These are phyloP conservation scores for Galaxea fascicularis DNA, from an alignment of 92 coral and sea anemone species.

Conservation along the genomic window DNA sequence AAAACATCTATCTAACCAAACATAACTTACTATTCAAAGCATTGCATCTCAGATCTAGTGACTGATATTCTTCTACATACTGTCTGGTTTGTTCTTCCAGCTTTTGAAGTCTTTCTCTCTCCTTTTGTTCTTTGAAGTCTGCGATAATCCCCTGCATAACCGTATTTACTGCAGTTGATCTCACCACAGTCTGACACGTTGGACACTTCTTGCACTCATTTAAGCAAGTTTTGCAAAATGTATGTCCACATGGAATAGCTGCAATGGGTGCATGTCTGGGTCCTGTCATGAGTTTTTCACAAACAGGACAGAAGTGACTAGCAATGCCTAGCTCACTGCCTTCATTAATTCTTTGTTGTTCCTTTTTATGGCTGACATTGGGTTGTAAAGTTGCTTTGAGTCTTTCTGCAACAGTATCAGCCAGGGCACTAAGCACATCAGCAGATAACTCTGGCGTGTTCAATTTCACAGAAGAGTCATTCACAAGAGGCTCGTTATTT, in stretches of 20 bases:
- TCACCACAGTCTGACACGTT: conserved; percentile 80
- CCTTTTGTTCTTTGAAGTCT: conserved; percentile 84
- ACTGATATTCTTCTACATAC: conserved; percentile 96
- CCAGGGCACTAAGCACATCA: conserved; percentile 85
- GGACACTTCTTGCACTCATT: conserved; percentile 91
- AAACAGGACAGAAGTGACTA: conserved; percentile 85
- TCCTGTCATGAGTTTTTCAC: conserved; percentile 87
- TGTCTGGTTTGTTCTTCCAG: conserved; percentile 96
- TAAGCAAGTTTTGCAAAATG: conserved; percentile 88
- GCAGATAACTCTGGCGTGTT: conserved; percentile 53
- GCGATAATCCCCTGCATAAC: conserved; percentile 89
- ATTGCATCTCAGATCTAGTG: conserved; percentile 83
- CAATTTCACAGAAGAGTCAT: conserved; percentile 16
- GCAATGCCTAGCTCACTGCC: conserved; percentile 76
- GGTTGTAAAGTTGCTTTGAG: conserved; percentile 64
- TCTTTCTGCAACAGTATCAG: conserved; percentile 87
- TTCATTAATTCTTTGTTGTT: conserved; percentile 13
- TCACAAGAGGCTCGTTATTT: neutral
- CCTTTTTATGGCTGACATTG: conserved; percentile 31
- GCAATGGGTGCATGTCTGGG: conserved; percentile 92
- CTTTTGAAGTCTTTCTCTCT: conserved; percentile 89
- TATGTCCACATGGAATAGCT: conserved; percentile 97
- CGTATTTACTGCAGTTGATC: conserved; percentile 95
- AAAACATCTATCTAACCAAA: neutral
- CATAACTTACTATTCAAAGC: conserved; percentile 82